Evolutionary conservation across 2,888 invertebrate genomes (phyloP).

Genomic region (Brachypterus glaber): DNA sequence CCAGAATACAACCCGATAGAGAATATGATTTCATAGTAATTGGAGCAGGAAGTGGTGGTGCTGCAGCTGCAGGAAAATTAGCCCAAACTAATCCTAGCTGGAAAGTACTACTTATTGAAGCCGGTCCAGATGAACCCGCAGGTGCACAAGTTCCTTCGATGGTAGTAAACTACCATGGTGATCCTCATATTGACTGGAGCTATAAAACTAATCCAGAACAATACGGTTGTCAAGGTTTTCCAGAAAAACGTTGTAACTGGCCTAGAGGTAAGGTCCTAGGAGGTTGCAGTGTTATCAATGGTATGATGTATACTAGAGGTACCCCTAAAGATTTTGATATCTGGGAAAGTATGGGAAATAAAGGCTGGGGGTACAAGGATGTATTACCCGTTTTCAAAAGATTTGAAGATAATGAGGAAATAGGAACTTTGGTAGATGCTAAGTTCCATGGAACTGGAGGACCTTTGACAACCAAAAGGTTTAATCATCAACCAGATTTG

Average conservation of each 20-base stretch:
- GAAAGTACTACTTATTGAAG: slow-evolving; percentile 63
- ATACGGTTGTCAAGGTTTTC: slow-evolving; percentile 48
- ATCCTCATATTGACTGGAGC: slow-evolving; percentile 57
- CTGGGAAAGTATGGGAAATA: slow-evolving; percentile 64
- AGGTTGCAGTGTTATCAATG: slow-evolving; percentile 63
- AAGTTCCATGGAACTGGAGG: slow-evolving; percentile 54
- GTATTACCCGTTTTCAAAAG: slow-evolving; percentile 63
- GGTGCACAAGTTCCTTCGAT: slow-evolving; percentile 56
- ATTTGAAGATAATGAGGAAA: slow-evolving; percentile 58
- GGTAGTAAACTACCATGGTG: slow-evolving; percentile 54
- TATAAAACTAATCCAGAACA: slow-evolving; percentile 57
- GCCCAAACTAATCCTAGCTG: slow-evolving; percentile 55
- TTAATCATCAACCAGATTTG: slow-evolving; percentile 53
- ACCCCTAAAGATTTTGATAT: slow-evolving; percentile 64
- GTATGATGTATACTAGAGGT: slow-evolving; percentile 79
- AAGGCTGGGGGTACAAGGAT: slow-evolving; percentile 68
- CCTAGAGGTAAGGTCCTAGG: slow-evolving; percentile 62
- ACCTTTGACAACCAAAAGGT: slow-evolving; percentile 52
- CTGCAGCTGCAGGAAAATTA: slow-evolving; percentile 54
- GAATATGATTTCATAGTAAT: slow-evolving; percentile 58
- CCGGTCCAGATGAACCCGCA: slow-evolving; percentile 61
- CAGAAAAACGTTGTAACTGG: slow-evolving; percentile 53
- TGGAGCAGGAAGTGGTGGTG: slow-evolving; percentile 58
- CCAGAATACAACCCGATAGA: slow-evolving; percentile 40
- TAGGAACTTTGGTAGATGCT: slow-evolving; percentile 48